Evolutionary conservation across 2,113 vertebrate genomes (phyloP), one percentile per base, ranked within the genome.

Genomic region (Raja brachyura): DNA sequence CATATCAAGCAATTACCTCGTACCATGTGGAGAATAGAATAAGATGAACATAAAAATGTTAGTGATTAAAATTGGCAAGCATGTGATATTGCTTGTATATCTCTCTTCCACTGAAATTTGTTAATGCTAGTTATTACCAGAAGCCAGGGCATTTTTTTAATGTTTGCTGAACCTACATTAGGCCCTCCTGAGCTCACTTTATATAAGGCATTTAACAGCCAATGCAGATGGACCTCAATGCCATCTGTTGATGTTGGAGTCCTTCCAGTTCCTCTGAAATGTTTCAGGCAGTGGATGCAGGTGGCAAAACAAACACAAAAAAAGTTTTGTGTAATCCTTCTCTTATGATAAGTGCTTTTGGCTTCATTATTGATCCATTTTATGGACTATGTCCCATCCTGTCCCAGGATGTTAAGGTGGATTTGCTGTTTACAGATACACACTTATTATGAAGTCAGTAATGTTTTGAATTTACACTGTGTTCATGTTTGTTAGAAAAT

Each of bases 161-260:
- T 48, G 59, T 39, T 20, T 74, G 68, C 39, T 92, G 90, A 28
- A 92, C 22, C 66, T 54, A 14, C 68, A 25, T 48, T 28, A 73
- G 31, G 61, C 11, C 28, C 63, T 31, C 86, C 39, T 54, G 68
- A 74, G 68, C 68, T 92, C 90, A 73, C 48, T 92, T 92, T 73
- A 92, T 92, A 73, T 25, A 70, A 54, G 68, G 22, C 66, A 39
- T 70, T 92, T 92, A 92, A 73, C 70, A 14, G 68, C 54, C 33
- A 73, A 11, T 48, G 22, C 90, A 70, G 31, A 73, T 70, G 68
- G 68, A 92, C 22, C 16, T 48, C 25, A 20, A 14, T 54, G 8
- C 90, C 90, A 92, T 92, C 68, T 92, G 90, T 92, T 28, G 66
- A 28, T 31, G 10, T 70, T 92, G 90, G 90, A 92, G 48, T 73